phyloP scores from a whole-genome alignment of 2,113 vertebrate genomes.

The Myanophis thanlyinensis region DNA sequence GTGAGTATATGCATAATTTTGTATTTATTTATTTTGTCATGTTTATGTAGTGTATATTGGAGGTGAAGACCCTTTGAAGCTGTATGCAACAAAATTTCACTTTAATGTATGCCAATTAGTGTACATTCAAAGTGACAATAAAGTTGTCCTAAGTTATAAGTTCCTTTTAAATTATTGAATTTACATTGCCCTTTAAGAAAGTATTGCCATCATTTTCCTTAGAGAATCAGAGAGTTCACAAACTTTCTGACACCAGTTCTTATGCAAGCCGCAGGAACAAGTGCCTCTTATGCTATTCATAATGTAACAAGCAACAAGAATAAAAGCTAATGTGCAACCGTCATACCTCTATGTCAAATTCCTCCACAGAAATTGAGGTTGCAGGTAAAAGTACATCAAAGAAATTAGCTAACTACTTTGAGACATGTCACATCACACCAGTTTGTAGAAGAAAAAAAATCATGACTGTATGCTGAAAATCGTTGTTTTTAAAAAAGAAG shows the following conservation, averaged over 20 bases:
- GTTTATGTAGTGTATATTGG: too few relatives aligned
- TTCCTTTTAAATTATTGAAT: not conserved
- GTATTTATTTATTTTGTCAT: too few relatives aligned
- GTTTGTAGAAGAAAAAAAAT: not conserved
- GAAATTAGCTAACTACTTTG: not conserved
- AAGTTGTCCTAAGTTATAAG: too few relatives aligned
- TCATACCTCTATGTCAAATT: not conserved
- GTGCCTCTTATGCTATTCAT: not conserved
- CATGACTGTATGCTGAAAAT: too few relatives aligned
- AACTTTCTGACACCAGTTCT: not conserved
- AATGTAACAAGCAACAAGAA: not conserved
- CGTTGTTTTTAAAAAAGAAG: too few relatives aligned
- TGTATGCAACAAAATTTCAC: too few relatives aligned
- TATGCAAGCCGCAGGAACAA: not conserved
- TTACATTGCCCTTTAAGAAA: slow-evolving; percentile 1
- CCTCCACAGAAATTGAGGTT: not conserved
- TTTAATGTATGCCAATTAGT: too few relatives aligned
- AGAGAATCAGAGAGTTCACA: not conserved
- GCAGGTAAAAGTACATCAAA: not conserved
- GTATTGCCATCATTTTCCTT: not conserved
- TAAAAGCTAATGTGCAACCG: not conserved
- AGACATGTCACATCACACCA: not conserved
- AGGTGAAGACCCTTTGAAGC: too few relatives aligned
- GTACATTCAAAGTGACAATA: too few relatives aligned
- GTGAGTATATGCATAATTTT: too few relatives aligned